Conservation (phyloP, 92 coral and sea anemone genomes). For the Zoanthus sansibaricus region DNA sequence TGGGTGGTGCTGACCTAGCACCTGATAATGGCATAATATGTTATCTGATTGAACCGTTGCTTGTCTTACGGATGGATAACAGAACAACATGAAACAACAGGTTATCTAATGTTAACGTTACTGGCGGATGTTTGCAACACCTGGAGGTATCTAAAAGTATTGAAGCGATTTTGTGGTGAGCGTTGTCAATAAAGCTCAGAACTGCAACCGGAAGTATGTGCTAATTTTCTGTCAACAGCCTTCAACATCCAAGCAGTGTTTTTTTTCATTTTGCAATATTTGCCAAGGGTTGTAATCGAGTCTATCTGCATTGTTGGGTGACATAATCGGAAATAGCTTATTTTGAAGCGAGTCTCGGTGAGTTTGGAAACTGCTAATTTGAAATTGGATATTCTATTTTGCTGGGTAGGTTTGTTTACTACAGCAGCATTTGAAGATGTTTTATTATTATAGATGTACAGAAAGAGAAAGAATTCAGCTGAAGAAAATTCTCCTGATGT, state of each 20-base stretch:
- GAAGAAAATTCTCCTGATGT: not conserved
- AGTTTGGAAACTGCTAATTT: not conserved
- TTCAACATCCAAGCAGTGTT: not conserved
- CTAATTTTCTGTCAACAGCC: not conserved
- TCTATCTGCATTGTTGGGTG: not conserved
- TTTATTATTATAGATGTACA: constrained; percentile 45
- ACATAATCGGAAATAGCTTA: not conserved
- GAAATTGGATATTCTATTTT: not conserved
- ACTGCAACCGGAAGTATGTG: not conserved
- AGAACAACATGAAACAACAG: too few relatives aligned
- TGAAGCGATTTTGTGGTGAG: too few relatives aligned
- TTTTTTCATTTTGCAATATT: not conserved
- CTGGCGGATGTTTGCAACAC: too few relatives aligned
- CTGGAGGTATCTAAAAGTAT: too few relatives aligned
- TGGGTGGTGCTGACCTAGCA: not conserved
- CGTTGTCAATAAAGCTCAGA: not conserved
- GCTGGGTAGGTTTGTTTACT: not conserved
- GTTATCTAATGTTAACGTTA: not conserved
- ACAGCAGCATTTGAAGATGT: constrained; percentile 26
- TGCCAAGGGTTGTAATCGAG: not conserved
- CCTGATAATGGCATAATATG: not conserved
- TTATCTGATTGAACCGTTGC: not conserved
- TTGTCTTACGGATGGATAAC: not conserved
- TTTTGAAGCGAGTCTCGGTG: not conserved
- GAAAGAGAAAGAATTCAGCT: constrained; percentile 3